These are phyloP conservation scores for Neopelma chrysocephalum DNA, from an alignment of 2,797 vertebrate species.

Conservation along the genomic window DNA sequence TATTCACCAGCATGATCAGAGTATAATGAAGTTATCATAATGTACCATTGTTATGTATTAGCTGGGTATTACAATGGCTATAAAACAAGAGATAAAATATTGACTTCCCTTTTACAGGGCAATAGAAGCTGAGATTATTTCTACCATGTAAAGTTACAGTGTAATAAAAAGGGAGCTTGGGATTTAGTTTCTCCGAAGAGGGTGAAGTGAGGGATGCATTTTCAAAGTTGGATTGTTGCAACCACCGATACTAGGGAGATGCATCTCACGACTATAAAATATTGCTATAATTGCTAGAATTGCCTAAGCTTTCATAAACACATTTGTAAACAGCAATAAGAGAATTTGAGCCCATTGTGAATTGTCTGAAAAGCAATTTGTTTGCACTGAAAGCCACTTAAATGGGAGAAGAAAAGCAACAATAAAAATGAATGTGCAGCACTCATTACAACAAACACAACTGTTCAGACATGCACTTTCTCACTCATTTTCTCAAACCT, in stretches of 20 bases:
- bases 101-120: slow-evolving; percentile 58
- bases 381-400: slow-evolving; percentile 42
- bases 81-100: slow-evolving; percentile 66
- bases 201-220: slow-evolving; percentile 13
- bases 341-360: slow-evolving; percentile 60
- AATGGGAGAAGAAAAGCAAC: slow-evolving; percentile 23
- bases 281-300: slow-evolving; percentile 65
- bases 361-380: slow-evolving; percentile 64
- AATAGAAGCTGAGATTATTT: slow-evolving; percentile 57
- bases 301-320: slow-evolving; percentile 69
- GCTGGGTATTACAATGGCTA: slow-evolving; percentile 41
- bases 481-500: slow-evolving; percentile 1
- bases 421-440: slow-evolving; percentile 50
- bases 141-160: slow-evolving; percentile 25
- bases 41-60: slow-evolving; percentile 57
- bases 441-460: slow-evolving; percentile 35
- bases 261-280: slow-evolving; percentile 59
- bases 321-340: slow-evolving; percentile 71
- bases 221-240: slow-evolving; percentile 14
- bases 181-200: slow-evolving; percentile 33
- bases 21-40: slow-evolving; percentile 68
- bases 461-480: not conserved
- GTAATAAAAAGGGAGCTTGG: slow-evolving; percentile 49
- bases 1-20: slow-evolving; percentile 56
- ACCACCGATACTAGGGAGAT: slow-evolving; percentile 30